These are phyloP conservation scores for Pogonocichla stellata DNA, from an alignment of 2,113 vertebrate species.

Conservation along the genomic window DNA sequence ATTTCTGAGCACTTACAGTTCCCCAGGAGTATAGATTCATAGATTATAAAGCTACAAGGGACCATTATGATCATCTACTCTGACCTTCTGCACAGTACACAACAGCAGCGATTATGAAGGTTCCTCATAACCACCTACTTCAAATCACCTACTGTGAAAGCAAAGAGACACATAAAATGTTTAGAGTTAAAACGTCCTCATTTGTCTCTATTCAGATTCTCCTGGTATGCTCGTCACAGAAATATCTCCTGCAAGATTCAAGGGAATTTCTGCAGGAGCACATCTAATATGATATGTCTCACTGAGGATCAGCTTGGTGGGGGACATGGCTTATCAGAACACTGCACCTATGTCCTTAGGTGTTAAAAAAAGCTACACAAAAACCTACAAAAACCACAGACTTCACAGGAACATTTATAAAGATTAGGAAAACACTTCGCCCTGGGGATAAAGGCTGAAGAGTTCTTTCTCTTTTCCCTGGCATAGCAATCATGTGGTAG, in stretches of 20 bases:
- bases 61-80: neutral
- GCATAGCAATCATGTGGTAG: neutral
- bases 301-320: neutral
- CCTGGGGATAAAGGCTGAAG: neutral
- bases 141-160: neutral
- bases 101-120: neutral
- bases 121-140: neutral
- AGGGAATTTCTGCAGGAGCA: neutral
- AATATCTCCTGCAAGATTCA: neutral
- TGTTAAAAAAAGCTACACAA: neutral
- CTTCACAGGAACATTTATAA: neutral
- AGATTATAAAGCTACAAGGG: conserved; percentile 5
- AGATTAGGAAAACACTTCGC: neutral
- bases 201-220: neutral
- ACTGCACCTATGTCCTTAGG: neutral
- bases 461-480: neutral
- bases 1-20: neutral
- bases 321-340: neutral
- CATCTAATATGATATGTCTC: neutral
- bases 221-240: neutral
- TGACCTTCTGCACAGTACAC: conserved; percentile 5
- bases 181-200: neutral
- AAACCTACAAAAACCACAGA: fast-evolving
- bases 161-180: neutral
- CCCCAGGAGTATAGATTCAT: conserved; percentile 6